A percentile compares a stretch with the other conserved stretches of the same genome.
phyloP scores from a whole-genome alignment of 2,888 invertebrate species.

The Sialis fuliginosa region DNA sequence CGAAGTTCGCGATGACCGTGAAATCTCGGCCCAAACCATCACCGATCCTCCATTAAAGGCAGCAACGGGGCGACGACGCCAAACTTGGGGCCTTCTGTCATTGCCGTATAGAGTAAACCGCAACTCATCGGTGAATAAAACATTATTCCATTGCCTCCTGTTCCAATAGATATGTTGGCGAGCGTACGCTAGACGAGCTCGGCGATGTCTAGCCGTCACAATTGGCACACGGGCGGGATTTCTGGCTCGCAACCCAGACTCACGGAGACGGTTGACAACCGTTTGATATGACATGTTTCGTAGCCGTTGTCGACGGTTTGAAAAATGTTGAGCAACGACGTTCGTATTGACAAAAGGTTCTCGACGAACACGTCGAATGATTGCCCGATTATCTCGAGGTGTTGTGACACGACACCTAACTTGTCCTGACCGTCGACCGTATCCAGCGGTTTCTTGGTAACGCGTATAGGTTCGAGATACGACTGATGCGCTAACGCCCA shows the following conservation, averaged over 20 bases:
- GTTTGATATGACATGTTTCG: too few relatives aligned
- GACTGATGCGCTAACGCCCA: not conserved
- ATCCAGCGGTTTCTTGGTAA: not conserved
- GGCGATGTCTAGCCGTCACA: not conserved
- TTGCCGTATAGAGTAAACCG: not conserved
- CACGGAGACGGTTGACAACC: too few relatives aligned
- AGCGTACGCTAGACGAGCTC: not conserved
- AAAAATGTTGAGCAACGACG: not conserved
- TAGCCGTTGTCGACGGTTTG: not conserved
- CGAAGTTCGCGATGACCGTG: not conserved
- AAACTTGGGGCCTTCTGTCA: not conserved
- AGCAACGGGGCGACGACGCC: not conserved
- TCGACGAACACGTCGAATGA: not conserved
- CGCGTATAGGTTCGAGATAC: not conserved
- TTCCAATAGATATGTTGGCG: not conserved
- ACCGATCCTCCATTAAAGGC: slow-evolving; percentile 1
- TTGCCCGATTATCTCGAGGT: not conserved
- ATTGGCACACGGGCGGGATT: too few relatives aligned
- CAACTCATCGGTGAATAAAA: not conserved
- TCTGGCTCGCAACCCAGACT: too few relatives aligned
- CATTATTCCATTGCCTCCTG: not conserved
- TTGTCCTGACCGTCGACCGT: not conserved
- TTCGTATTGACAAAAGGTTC: not conserved
- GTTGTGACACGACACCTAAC: not conserved
- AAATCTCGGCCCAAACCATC: slow-evolving; percentile 1